Percentiles rank a stretch among this genome's conserved stretches.
Conservation (phyloP, 2,797 vertebrate genomes). For the Melanotaenia trifasciata region DNA sequence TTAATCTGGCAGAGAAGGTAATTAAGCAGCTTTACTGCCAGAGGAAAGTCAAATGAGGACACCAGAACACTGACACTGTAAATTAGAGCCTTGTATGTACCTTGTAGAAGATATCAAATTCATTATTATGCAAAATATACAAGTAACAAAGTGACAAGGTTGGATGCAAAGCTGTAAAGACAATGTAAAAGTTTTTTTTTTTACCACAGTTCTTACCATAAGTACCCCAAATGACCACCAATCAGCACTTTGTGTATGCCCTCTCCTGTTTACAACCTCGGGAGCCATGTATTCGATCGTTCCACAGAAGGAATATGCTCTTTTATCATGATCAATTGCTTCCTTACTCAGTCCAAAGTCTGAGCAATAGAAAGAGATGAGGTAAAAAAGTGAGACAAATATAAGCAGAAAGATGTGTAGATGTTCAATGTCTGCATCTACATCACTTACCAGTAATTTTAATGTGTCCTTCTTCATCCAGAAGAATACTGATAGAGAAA, state of each 20-base stretch:
- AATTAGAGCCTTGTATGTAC: conserved; percentile 18
- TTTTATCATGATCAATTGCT: conserved; percentile 94
- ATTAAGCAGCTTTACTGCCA: conserved; percentile 54
- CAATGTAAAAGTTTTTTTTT: neutral
- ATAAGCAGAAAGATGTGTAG: neutral
- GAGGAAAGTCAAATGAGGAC: conserved; percentile 51
- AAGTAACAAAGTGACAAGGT: neutral
- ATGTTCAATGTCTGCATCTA: neutral
- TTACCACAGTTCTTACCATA: conserved; percentile 84
- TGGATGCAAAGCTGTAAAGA: neutral
- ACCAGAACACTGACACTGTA: conserved; percentile 28
- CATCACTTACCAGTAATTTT: conserved; percentile 92
- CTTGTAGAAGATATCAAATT: conserved; percentile 17
- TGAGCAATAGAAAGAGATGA: conserved; percentile 49
- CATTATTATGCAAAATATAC: conserved; percentile 12
- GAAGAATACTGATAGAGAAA: conserved; percentile 88
- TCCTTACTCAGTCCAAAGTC: conserved; percentile 98
- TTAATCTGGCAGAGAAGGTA: conserved; percentile 58
- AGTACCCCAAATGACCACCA: conserved; percentile 99
- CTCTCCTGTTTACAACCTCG: conserved; percentile 95
- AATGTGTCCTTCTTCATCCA: conserved; percentile 96
- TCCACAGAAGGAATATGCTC: conserved; percentile 96
- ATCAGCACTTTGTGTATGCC: conserved; percentile 96
- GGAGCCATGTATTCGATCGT: conserved; percentile 99
- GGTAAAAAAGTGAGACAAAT: neutral